Conservation (phyloP, 2,888 invertebrate species). For the Drosophila anceps region DNA sequence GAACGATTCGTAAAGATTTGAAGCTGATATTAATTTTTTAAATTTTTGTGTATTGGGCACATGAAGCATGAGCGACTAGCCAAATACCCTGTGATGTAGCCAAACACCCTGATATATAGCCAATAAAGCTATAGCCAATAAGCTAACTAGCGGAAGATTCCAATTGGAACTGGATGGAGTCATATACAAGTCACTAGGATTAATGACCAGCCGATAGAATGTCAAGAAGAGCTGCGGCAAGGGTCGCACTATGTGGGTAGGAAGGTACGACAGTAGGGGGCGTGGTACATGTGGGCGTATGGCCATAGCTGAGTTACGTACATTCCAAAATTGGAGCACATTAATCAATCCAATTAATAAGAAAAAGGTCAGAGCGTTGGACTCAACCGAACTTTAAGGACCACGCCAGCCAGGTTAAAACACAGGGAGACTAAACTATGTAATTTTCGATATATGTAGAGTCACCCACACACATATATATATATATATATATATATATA, state of each 20-base stretch:
- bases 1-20: slow-evolving; percentile 3
- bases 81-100: background rate
- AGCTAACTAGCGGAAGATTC: background rate
- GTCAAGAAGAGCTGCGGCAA: slow-evolving; percentile 29
- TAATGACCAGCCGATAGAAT: slow-evolving; percentile 49
- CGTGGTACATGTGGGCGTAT: slow-evolving; percentile 6
- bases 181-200: slow-evolving; percentile 38
- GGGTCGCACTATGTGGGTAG: background rate
- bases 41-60: background rate
- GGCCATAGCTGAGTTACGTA: slow-evolving; percentile 55
- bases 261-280: background rate
- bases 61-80: background rate
- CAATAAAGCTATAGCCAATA: slow-evolving; percentile 31
- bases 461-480: background rate
- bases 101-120: slow-evolving; percentile 11
- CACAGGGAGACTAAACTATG: slow-evolving; percentile 3
- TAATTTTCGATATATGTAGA: slow-evolving; percentile 46
- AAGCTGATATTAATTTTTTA: background rate
- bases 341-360: slow-evolving; percentile 77
- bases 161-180: background rate
- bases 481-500: background rate
- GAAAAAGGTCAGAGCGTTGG: slow-evolving; percentile 40
- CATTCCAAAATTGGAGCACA: slow-evolving; percentile 69
- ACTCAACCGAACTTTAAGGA: background rate
- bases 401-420: slow-evolving; percentile 1